A percentile compares a stretch with the other conserved stretches of the same genome.
Evolutionary conservation across 2,797 vertebrate species (phyloP).

Genomic region (Ataeniobius toweri): DNA sequence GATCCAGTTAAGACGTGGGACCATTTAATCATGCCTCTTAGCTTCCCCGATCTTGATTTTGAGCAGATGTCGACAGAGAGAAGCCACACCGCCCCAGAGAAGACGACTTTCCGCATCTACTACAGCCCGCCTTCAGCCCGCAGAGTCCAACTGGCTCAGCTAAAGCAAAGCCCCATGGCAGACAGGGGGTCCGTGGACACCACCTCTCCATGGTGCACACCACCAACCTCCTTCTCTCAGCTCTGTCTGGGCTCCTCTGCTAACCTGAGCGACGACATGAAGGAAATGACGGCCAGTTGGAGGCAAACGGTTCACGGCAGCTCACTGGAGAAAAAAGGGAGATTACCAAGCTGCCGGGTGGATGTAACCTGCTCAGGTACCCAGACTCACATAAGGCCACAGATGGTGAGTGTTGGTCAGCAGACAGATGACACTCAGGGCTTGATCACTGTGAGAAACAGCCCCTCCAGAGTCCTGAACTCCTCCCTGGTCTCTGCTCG

Average conservation of each 20-base stretch:
- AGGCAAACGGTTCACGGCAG: constrained; percentile 80
- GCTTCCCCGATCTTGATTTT: constrained; percentile 80
- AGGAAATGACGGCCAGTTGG: constrained; percentile 92
- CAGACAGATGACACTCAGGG: constrained; percentile 74
- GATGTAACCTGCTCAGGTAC: constrained; percentile 77
- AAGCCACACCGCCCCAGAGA: constrained; percentile 94
- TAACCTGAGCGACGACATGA: constrained; percentile 98
- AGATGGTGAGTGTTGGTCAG: constrained; percentile 77
- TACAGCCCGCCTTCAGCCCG: constrained; percentile 92
- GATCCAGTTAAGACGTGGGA: constrained; percentile 84
- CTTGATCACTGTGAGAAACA: constrained; percentile 74
- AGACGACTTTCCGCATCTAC: constrained; percentile 90
- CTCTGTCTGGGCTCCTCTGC: constrained; percentile 86
- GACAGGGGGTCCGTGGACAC: constrained; percentile 51
- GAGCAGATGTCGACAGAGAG: constrained; percentile 83
- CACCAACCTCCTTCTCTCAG: constrained; percentile 77
- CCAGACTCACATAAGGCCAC: constrained; percentile 70
- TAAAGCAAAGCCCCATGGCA: constrained; percentile 51
- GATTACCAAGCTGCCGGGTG: constrained; percentile 79
- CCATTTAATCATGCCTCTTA: constrained; percentile 80
- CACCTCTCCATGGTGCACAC: constrained; percentile 68
- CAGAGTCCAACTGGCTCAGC: constrained; percentile 82
- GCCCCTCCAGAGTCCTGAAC: constrained; percentile 86
- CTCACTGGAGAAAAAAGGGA: constrained; percentile 80
- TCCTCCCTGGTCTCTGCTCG: constrained; percentile 83